phyloP scores from a whole-genome alignment of 2,797 vertebrate genomes.

The Gallinago stenura region DNA sequence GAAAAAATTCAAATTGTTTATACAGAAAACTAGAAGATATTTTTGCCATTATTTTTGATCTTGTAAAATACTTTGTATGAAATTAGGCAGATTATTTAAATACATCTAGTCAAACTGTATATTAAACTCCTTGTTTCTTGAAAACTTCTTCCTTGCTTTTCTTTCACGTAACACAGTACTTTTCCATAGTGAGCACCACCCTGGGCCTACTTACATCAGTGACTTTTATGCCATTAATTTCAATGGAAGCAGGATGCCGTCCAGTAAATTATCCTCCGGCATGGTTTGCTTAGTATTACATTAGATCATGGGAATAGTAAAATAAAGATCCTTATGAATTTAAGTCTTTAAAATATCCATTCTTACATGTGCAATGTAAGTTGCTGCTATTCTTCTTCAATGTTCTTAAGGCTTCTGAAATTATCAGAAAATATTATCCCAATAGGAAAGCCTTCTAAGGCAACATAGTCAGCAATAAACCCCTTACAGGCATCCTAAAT shows the following conservation, averaged over 20 bases:
- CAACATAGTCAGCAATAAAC: background rate
- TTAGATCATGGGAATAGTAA: background rate
- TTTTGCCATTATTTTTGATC: background rate
- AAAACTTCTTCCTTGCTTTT: background rate
- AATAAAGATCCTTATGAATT: background rate
- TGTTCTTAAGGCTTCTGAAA: background rate
- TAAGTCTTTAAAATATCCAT: background rate
- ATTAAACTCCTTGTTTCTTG: background rate
- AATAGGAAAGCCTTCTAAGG: background rate
- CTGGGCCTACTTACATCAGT: background rate
- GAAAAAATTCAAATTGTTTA: background rate
- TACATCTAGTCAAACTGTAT: background rate
- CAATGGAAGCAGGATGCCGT: background rate
- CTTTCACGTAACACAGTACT: background rate
- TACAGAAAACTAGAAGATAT: background rate
- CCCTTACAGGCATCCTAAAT: background rate
- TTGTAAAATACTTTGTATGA: background rate
- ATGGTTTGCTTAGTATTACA: background rate
- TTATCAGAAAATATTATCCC: background rate
- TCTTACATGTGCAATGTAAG: background rate
- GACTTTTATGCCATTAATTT: background rate
- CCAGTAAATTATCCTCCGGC: conserved; percentile 18
- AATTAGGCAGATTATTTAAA: background rate
- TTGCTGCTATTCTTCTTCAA: background rate
- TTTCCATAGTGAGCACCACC: background rate